Evolutionary conservation across 2,797 vertebrate species (phyloP).

Genomic region (Avahi laniger): DNA sequence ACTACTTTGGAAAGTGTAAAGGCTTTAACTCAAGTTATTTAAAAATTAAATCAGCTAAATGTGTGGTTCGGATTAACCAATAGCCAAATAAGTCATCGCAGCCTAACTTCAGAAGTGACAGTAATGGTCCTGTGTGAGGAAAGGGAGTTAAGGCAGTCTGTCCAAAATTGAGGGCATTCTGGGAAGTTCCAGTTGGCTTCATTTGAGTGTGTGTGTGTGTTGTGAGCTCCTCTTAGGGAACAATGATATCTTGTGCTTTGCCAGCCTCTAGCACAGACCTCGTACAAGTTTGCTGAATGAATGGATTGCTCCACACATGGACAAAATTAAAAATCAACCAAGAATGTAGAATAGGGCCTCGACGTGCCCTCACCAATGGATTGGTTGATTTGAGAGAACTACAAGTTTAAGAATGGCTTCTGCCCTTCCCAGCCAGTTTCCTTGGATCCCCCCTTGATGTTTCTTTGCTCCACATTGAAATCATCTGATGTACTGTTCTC

Average conservation of each 20-base stretch:
- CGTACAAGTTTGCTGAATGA: neutral
- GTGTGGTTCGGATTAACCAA: neutral
- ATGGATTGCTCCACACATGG: neutral
- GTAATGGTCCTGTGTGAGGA: too few relatives aligned
- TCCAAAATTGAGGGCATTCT: neutral
- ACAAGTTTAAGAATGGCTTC: neutral
- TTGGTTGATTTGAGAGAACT: neutral
- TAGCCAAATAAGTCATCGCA: neutral
- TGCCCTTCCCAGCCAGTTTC: neutral
- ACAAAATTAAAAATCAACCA: constrained; percentile 19
- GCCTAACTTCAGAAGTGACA: neutral
- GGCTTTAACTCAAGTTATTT: constrained; percentile 40
- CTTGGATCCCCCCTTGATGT: neutral
- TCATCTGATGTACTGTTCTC: neutral
- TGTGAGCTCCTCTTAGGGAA: neutral
- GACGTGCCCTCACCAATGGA: neutral
- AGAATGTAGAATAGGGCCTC: neutral
- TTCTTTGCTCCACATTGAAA: neutral
- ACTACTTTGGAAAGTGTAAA: constrained; percentile 30
- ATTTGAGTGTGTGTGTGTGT: neutral
- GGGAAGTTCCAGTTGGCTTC: neutral
- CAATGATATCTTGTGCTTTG: neutral
- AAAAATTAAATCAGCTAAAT: constrained; percentile 58
- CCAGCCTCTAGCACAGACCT: neutral
- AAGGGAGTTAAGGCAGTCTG: too few relatives aligned